Conservation (phyloP, 2,113 vertebrate species). For the Hyaena hyaena region DNA sequence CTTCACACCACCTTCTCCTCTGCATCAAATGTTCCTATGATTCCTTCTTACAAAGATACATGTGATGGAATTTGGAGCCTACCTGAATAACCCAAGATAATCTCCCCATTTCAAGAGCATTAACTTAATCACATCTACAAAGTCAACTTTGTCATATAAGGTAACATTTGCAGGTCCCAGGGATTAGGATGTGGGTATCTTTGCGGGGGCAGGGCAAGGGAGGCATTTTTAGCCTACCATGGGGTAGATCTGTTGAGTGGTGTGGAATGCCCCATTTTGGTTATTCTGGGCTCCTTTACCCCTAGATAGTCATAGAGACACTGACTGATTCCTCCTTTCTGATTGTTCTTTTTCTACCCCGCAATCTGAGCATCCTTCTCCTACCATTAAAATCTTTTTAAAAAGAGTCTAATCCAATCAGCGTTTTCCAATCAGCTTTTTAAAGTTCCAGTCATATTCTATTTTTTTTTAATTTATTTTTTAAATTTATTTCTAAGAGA, state of each 20-base stretch:
- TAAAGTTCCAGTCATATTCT: constrained; percentile 18
- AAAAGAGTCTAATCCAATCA: not conserved
- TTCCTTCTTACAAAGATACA: not conserved
- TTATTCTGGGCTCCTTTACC: not conserved
- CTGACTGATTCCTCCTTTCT: not conserved
- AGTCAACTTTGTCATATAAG: constrained; percentile 15
- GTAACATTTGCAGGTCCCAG: not conserved
- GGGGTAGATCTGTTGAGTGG: not conserved
- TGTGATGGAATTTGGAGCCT: not conserved
- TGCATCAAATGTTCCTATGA: not conserved
- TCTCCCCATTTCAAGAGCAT: not conserved
- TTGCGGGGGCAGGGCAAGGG: not conserved
- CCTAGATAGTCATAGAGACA: not conserved
- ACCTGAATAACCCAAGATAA: not conserved
- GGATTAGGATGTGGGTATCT: not conserved
- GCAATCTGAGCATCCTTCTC: not conserved
- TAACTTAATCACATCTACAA: not conserved
- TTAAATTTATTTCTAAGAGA: no score
- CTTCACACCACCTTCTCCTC: not conserved
- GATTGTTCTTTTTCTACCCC: not conserved
- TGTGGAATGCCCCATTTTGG: not conserved
- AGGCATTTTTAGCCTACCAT: not conserved
- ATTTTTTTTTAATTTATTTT: no score
- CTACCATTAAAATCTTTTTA: constrained; percentile 26
- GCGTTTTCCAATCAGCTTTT: not conserved